Base-by-base conservation (phyloP, 2,113 vertebrate genomes). In the Megatriorchis doriae region DNA sequence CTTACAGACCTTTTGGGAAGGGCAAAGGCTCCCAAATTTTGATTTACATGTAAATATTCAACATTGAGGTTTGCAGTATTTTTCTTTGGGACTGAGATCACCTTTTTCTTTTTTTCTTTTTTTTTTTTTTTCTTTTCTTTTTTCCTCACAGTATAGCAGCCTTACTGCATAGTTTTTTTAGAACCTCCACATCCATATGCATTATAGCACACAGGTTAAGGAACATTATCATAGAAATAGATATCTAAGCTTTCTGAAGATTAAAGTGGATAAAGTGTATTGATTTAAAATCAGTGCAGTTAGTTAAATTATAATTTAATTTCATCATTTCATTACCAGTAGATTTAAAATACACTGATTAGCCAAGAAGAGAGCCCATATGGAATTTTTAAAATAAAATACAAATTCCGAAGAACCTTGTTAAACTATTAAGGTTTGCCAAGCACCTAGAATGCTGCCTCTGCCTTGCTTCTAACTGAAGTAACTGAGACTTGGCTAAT, bases 91-190 rank as follows among this genome's bases (percentile, higher is more conserved):
- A 53, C 7, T 25, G 13, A 67, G 5, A 34, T 25, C 2, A 47
- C 11, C 0, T 70, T 0, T 16, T 8, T 5, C 3, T 45, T 16
- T 11, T 13, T 16, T 16, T 11, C 9, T 31, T 34, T 50, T 4
- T 36, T 16, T 16, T 11, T 11, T 31, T 34, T 50, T 4, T 36
- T 3, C 36, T 38, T 10, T 36, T 10, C 4, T 42, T 6, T 6
- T 32, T 45, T 0, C 3, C 13, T 50, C 17, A 3, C 4, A 52
- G 4, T 34, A 40, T n/a, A 61, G 29, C 31, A 75, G 10, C 3
- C 14, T 58, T 27, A 29, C 3, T 13, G 4, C 9, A n/a, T 19
- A 36, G 3, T 27, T 83, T 62, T 65, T 34, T 86, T 83, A 83
- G 18, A 82, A 59, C 1, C 7, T 88, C 17, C 15, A 38, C 20